Percentiles rank a stretch among this genome's conserved stretches.
phyloP scores from a whole-genome alignment of 2,113 vertebrate genomes.

The Amphilophus citrinellus region DNA sequence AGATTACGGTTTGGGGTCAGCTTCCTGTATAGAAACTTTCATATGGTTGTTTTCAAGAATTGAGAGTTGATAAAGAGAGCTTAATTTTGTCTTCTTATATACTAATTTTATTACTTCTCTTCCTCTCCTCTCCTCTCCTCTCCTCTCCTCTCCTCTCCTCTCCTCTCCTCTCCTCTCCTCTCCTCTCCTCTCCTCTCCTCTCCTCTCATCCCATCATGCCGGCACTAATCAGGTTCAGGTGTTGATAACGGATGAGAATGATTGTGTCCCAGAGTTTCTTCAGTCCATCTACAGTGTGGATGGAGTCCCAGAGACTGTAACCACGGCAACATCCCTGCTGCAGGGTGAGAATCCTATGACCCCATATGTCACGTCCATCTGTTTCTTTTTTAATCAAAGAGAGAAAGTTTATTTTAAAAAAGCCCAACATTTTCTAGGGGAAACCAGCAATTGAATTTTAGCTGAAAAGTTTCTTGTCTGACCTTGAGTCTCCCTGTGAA shows the following conservation, averaged over 20 bases:
- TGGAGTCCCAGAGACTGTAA: conserved; percentile 88
- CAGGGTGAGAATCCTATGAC: conserved; percentile 83
- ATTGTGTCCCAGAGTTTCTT: conserved; percentile 89
- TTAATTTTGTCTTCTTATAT: conserved; percentile 54
- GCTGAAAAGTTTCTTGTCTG: conserved; percentile 2
- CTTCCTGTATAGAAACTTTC: conserved; percentile 34
- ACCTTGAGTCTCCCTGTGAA: background rate
- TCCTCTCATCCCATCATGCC: conserved; percentile 16
- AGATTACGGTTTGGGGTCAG: conserved; percentile 63
- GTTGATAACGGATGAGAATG: conserved; percentile 89
- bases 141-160: background rate
- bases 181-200: conserved; percentile 7
- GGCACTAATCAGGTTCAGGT: conserved; percentile 85
- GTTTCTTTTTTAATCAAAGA: conserved; percentile 38
- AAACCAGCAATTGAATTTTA: conserved; percentile 34
- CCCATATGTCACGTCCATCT: conserved; percentile 57
- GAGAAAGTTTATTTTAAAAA: conserved; percentile 21
- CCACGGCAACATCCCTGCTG: conserved; percentile 88
- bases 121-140: background rate
- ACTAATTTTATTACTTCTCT: background rate
- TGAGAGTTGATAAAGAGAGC: conserved; percentile 38
- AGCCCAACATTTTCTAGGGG: background rate
- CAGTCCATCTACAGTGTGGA: conserved; percentile 90
- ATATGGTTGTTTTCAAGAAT: conserved; percentile 43
- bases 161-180: conserved; percentile 5